phyloP scores from a whole-genome alignment of 92 coral and sea anemone species.

The Phenganax marumi region DNA sequence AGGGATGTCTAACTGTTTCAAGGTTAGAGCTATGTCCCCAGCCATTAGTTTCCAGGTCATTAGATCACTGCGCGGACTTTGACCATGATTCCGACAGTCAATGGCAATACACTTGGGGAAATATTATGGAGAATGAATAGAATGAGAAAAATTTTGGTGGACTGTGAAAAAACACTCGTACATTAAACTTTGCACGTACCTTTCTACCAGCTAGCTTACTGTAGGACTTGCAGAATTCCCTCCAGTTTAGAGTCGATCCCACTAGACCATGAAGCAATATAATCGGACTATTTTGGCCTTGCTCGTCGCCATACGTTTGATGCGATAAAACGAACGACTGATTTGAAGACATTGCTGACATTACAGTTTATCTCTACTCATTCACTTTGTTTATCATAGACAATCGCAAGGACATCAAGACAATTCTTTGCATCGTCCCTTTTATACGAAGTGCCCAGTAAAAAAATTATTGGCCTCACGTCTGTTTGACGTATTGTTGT shows the following conservation, averaged over 20 bases:
- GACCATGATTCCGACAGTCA: slow-evolving; percentile 94
- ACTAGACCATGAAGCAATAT: slow-evolving; percentile 84
- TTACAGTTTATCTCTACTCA: no score
- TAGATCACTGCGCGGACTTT: slow-evolving; percentile 68
- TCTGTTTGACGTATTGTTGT: no score
- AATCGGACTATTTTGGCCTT: slow-evolving; percentile 54
- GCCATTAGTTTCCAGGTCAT: slow-evolving; percentile 79
- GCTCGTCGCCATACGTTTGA: neutral
- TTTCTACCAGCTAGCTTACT: slow-evolving; percentile 72
- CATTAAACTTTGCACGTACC: slow-evolving; percentile 47
- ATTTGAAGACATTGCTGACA: no score
- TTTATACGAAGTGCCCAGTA: no score
- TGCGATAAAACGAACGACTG: neutral
- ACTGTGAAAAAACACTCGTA: slow-evolving; percentile 1
- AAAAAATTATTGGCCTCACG: no score
- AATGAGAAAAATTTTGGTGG: slow-evolving; percentile 44
- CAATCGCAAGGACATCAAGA: no score
- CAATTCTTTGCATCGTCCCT: no score
- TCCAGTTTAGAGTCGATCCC: slow-evolving; percentile 91
- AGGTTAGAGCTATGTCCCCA: slow-evolving; percentile 64
- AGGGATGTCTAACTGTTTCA: slow-evolving; percentile 66
- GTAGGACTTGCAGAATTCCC: slow-evolving; percentile 67
- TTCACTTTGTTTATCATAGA: no score
- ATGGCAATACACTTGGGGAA: slow-evolving; percentile 15
- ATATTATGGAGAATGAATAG: no score